phyloP scores from a whole-genome alignment of 2,113 vertebrate genomes.

The Sterrhoptilus dennistouni region DNA sequence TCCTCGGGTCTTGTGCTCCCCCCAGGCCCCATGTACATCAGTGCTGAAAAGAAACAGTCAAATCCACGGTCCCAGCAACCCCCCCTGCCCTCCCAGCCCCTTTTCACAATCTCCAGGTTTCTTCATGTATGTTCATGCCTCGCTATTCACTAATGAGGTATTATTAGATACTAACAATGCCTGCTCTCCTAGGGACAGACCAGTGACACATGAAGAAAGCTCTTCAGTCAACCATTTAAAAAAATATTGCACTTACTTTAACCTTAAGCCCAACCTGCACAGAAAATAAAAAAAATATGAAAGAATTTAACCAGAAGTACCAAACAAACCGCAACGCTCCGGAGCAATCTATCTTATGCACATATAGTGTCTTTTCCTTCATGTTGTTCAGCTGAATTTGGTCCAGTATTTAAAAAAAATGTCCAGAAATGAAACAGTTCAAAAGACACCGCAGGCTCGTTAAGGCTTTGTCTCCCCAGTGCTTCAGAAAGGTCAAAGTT shows the following conservation, averaged over 20 bases:
- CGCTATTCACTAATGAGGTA: slow-evolving; percentile 65
- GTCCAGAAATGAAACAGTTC: slow-evolving; percentile 74
- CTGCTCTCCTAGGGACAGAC: slow-evolving; percentile 55
- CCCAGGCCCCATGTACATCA: not conserved
- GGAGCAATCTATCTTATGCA: slow-evolving; percentile 30
- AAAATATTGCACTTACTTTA: slow-evolving; percentile 70
- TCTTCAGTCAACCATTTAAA: slow-evolving; percentile 61
- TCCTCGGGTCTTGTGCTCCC: not conserved
- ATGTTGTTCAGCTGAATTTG: slow-evolving; percentile 58
- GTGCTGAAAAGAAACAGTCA: not conserved
- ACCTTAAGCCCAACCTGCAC: slow-evolving; percentile 71
- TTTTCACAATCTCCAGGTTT: not conserved
- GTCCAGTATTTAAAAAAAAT: slow-evolving; percentile 69
- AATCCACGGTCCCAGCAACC: not conserved
- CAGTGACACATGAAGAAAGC: slow-evolving; percentile 54
- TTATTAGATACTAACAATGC: slow-evolving; percentile 63
- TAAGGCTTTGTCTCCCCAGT: slow-evolving; percentile 85
- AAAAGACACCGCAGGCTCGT: slow-evolving; percentile 81
- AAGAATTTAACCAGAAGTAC: not conserved
- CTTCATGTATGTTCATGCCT: slow-evolving; percentile 51
- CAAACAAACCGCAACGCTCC: not conserved
- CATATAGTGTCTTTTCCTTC: slow-evolving; percentile 43
- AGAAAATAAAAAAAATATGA: not conserved
- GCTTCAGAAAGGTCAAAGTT: slow-evolving; percentile 63
- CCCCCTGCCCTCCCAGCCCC: not conserved